Conservation (phyloP, 1,140 invertebrate species). For the Melanaphis sacchari region DNA sequence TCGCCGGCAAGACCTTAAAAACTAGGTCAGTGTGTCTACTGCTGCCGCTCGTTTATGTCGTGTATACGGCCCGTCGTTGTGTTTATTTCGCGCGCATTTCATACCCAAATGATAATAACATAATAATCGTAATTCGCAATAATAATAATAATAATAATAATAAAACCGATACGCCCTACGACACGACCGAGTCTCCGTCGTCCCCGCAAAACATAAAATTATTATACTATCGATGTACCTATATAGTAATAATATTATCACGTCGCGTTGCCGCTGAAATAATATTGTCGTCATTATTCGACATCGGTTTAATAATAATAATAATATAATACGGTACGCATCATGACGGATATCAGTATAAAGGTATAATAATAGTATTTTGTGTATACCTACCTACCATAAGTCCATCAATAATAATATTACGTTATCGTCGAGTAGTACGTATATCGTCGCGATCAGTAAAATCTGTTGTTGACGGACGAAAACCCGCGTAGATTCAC, state of each 20-base stretch:
- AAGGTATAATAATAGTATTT: no score
- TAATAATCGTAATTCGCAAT: slow-evolving; percentile 5
- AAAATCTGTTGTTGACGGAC: not conserved
- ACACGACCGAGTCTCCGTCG: not conserved
- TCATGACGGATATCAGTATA: no score
- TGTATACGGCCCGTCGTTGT: not conserved
- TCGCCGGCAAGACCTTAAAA: not conserved
- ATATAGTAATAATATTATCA: not conserved
- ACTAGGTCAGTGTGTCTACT: slow-evolving; percentile 33
- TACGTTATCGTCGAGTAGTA: no score
- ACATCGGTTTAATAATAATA: not conserved
- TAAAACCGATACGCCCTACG: not conserved
- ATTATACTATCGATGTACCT: not conserved
- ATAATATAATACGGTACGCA: no score
- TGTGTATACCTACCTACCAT: no score
- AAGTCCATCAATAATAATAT: no score
- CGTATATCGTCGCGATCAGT: not conserved
- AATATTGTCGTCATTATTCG: not conserved
- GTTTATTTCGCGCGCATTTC: not conserved
- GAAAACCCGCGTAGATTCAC: not conserved
- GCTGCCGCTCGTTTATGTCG: not conserved
- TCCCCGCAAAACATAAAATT: not conserved
- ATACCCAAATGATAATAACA: slow-evolving; percentile 6
- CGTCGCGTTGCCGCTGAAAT: not conserved
- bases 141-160: not conserved